phyloP scores from a whole-genome alignment of 2,113 vertebrate species.

The Polyodon spathula region DNA sequence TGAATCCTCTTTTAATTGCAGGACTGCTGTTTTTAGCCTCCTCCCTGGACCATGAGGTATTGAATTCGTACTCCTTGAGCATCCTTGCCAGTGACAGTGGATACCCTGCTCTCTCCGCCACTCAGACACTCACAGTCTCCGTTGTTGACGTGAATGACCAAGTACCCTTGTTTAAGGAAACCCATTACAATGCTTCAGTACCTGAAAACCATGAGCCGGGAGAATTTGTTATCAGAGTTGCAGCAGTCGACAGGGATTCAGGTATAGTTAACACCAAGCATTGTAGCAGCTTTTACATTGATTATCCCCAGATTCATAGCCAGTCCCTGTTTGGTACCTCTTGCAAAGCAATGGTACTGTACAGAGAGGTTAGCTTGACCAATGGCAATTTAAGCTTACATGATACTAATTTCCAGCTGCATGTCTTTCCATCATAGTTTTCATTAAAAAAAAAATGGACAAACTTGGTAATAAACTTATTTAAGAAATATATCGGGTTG shows the following conservation, averaged over 20 bases:
- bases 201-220: slow-evolving; percentile 70
- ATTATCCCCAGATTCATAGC: too few species aligned
- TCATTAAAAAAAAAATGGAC: too few species aligned
- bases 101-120: slow-evolving; percentile 60
- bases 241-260: slow-evolving; percentile 71
- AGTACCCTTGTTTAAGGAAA: slow-evolving; percentile 56
- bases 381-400: too few species aligned
- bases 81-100: slow-evolving; percentile 65
- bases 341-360: too few species aligned
- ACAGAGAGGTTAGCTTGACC: too few species aligned
- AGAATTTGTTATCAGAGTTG: slow-evolving; percentile 58
- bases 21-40: slow-evolving; percentile 63
- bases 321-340: too few species aligned
- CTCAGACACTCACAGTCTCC: slow-evolving; percentile 65
- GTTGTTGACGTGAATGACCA: slow-evolving; percentile 80
- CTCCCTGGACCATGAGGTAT: slow-evolving; percentile 66
- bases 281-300: background rate
- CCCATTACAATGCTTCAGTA: slow-evolving; percentile 57
- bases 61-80: slow-evolving; percentile 53
- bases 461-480: too few species aligned
- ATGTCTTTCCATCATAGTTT: too few species aligned
- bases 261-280: slow-evolving; percentile 46
- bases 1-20: slow-evolving; percentile 32
- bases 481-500: too few species aligned
- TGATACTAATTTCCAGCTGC: too few species aligned